These are phyloP conservation scores for Lucilia sericata DNA, from an alignment of 1,140 invertebrate genomes.

Conservation along the genomic window DNA sequence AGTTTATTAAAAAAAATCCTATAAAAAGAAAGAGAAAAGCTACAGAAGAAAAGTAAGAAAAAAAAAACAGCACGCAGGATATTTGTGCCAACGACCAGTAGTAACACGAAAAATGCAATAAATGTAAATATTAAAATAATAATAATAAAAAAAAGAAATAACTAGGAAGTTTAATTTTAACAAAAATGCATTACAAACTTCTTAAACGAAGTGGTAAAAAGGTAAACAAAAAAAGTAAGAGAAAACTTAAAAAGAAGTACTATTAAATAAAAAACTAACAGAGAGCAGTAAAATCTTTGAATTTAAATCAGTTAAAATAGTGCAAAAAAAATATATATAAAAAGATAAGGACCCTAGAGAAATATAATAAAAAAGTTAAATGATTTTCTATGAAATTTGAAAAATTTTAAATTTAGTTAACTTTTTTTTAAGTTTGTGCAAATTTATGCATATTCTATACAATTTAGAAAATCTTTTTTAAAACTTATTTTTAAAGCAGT, in stretches of 20 bases:
- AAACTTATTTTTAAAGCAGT: not conserved
- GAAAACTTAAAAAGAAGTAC: not conserved
- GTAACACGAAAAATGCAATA: conserved; percentile 43
- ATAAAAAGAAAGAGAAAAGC: not conserved
- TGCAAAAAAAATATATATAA: not conserved
- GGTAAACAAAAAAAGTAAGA: not conserved
- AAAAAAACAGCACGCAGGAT: not conserved
- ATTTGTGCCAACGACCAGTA: conserved; percentile 43
- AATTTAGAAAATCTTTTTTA: not conserved
- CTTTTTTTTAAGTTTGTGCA: not conserved
- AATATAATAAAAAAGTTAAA: conserved; percentile 3
- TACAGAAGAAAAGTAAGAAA: not conserved
- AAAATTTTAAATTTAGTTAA: not conserved
- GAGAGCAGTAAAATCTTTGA: not conserved
- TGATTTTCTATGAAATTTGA: not conserved
- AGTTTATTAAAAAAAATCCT: conserved; percentile 1
- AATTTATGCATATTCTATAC: not conserved
- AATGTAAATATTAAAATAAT: conserved; percentile 41
- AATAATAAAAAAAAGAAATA: not conserved
- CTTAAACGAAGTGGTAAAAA: conserved; percentile 23
- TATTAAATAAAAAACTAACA: not conserved
- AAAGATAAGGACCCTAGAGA: conserved; percentile 2
- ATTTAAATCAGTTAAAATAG: no score
- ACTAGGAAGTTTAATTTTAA: conserved; percentile 38
- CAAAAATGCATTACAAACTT: conserved; percentile 32